phyloP scores from a whole-genome alignment of 2,888 invertebrate genomes.

The Eudemis profundana region DNA sequence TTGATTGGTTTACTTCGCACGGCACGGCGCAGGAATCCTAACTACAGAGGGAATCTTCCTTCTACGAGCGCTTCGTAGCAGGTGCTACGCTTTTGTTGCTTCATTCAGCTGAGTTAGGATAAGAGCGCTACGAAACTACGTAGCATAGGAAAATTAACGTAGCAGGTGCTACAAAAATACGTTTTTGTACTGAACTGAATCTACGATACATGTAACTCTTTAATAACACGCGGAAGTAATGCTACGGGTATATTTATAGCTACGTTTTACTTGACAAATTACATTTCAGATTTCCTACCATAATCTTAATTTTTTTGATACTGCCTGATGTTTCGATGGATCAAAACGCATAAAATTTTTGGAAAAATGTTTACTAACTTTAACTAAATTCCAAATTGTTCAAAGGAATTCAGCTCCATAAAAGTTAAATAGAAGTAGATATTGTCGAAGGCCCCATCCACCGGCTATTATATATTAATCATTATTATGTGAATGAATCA shows the following conservation, averaged over 20 bases:
- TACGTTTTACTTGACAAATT: too few relatives aligned
- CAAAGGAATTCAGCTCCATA: too few relatives aligned
- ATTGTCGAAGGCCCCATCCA: too few relatives aligned
- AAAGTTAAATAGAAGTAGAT: too few relatives aligned
- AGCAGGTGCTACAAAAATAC: background rate
- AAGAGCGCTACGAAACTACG: background rate
- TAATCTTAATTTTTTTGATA: too few relatives aligned
- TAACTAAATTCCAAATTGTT: too few relatives aligned
- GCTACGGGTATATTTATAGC: background rate
- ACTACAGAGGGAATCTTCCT: background rate
- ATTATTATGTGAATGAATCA: too few relatives aligned
- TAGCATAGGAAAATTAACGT: conserved; percentile 1
- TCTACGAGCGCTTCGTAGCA: conserved; percentile 12
- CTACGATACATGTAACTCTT: background rate
- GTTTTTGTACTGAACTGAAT: background rate
- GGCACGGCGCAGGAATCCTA: conserved; percentile 26
- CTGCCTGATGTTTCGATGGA: too few relatives aligned
- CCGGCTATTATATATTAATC: too few relatives aligned
- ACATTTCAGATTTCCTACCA: too few relatives aligned
- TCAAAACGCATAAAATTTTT: too few relatives aligned
- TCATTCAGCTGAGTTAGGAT: background rate
- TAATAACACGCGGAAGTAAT: background rate
- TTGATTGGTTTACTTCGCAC: conserved; percentile 29
- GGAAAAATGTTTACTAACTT: too few relatives aligned
- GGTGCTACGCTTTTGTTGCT: conserved; percentile 1